Conservation (phyloP, 2,113 vertebrate genomes). For the Machaerirhynchus nigripectus region DNA sequence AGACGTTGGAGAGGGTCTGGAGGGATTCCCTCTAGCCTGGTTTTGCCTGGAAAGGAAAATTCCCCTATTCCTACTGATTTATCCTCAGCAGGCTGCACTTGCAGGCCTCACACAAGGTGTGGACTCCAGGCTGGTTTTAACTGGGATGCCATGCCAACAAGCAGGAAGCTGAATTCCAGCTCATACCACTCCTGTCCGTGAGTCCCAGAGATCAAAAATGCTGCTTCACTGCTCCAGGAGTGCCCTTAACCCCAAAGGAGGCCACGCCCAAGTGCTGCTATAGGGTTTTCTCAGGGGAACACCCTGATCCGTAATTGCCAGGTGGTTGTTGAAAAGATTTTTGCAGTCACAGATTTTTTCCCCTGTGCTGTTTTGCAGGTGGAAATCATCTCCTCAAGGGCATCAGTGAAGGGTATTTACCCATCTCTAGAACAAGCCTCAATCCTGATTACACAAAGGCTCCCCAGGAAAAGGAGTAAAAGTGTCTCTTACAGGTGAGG, state of each 20-base stretch:
- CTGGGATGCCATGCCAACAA: not conserved
- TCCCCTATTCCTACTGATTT: not conserved
- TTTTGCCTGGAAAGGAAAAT: not conserved
- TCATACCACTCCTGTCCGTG: not conserved
- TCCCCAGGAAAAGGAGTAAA: not conserved
- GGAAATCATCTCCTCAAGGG: not conserved
- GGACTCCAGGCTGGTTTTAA: not conserved
- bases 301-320: not conserved
- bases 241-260: not conserved
- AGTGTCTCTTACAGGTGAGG: not conserved
- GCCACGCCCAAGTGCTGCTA: fast-evolving
- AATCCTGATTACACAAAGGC: not conserved
- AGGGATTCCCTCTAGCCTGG: not conserved
- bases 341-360: not conserved
- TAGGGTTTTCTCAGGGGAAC: not conserved
- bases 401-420: not conserved
- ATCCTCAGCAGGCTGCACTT: not conserved
- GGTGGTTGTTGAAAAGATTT: not conserved
- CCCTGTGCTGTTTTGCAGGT: not conserved
- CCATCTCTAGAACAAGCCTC: not conserved
- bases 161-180: too few species aligned
- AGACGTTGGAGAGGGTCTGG: fast-evolving
- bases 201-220: fast-evolving
- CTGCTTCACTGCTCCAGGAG: not conserved
- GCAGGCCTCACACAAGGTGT: not conserved